Percentiles rank a stretch among this genome's conserved stretches.
Evolutionary conservation across 2,888 invertebrate species (phyloP).

Genomic region (Syrphus vitripennis): DNA sequence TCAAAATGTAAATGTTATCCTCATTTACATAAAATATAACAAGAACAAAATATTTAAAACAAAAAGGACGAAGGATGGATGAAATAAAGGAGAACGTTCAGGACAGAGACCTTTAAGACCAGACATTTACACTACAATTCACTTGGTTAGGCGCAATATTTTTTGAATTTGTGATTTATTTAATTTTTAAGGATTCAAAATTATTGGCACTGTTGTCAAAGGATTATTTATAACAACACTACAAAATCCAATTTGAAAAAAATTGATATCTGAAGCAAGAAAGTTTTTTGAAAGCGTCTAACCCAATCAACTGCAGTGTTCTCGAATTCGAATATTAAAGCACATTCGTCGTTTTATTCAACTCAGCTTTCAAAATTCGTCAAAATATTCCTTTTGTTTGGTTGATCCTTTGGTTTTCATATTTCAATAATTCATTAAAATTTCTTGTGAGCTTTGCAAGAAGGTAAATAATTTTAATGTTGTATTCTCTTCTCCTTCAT

Average conservation of each 20-base stretch:
- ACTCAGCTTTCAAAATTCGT: not conserved
- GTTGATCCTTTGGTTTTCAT: conserved; percentile 34
- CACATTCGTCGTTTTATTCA: conserved; percentile 54
- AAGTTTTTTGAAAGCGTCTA: not conserved
- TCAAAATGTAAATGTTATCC: conserved; percentile 55
- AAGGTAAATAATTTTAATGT: not conserved
- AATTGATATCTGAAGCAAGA: too few species aligned
- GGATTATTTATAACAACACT: too few species aligned
- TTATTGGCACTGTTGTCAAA: too few species aligned
- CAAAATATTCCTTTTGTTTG: conserved; percentile 13
- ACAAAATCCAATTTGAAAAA: too few species aligned
- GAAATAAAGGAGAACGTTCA: not conserved
- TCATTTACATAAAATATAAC: conserved; percentile 25
- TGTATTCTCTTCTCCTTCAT: not conserved
- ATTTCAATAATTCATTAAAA: conserved; percentile 39
- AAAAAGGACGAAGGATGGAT: not conserved
- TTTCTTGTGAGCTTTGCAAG: conserved; percentile 17
- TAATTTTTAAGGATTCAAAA: not conserved
- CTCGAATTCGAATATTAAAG: conserved; percentile 5
- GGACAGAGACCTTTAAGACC: not conserved
- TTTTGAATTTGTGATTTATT: not conserved
- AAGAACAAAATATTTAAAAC: not conserved
- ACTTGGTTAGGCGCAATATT: not conserved
- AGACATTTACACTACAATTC: not conserved
- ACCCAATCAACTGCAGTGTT: not conserved